Evolutionary conservation across 2,797 vertebrate species (phyloP).

Genomic region (Podargus strigoides): DNA sequence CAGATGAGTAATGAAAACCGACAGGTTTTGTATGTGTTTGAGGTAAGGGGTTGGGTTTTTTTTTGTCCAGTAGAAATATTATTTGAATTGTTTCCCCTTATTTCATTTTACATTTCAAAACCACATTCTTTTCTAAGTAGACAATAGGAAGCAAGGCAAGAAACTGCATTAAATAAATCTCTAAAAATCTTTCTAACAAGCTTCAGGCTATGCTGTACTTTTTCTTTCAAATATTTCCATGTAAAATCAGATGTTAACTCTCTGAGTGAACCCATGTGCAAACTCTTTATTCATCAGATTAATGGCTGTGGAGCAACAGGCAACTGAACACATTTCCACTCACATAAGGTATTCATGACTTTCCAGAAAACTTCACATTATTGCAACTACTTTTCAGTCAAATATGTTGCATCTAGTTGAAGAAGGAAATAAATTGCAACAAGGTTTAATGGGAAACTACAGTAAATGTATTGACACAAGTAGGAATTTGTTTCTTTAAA

Average conservation of each 20-base stretch:
- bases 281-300: constrained; percentile 52
- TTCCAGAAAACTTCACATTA: constrained; percentile 57
- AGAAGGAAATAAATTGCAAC: constrained; percentile 47
- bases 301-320: constrained; percentile 59
- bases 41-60: neutral
- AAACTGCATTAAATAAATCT: constrained; percentile 56
- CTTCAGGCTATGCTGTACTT: constrained; percentile 49
- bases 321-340: constrained; percentile 32
- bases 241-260: constrained; percentile 71
- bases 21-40: neutral
- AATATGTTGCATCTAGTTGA: constrained; percentile 43
- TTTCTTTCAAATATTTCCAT: constrained; percentile 63
- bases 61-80: constrained; percentile 35
- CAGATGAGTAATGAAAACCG: neutral
- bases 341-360: constrained; percentile 20
- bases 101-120: constrained; percentile 64
- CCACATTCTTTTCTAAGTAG: constrained; percentile 60
- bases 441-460: constrained; percentile 23
- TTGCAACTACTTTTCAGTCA: constrained; percentile 58
- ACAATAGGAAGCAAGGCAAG: constrained; percentile 38
- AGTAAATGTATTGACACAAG: neutral
- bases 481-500: constrained; percentile 46
- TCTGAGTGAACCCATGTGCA: constrained; percentile 59
- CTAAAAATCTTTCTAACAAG: constrained; percentile 31
- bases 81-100: constrained; percentile 42